phyloP scores from a whole-genome alignment of 2,113 vertebrate genomes.

The Melozone crissalis region DNA sequence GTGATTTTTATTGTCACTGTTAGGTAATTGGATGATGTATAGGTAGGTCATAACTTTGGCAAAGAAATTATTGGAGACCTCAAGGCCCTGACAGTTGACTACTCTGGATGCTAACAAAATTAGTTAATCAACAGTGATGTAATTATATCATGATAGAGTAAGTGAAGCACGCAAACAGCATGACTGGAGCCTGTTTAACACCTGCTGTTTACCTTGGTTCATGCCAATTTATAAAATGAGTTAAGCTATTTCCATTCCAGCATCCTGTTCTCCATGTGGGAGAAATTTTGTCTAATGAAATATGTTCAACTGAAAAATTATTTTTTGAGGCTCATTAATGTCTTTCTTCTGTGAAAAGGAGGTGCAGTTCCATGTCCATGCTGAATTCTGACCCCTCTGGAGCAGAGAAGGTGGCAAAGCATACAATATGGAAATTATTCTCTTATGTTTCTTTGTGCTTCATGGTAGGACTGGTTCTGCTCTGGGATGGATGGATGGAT shows the following conservation, averaged over 20 bases:
- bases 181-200: neutral
- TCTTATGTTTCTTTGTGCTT: neutral
- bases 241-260: constrained; percentile 33
- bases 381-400: neutral
- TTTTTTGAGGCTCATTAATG: neutral
- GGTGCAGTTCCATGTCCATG: neutral
- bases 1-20: neutral
- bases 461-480: neutral
- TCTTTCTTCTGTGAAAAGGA: neutral
- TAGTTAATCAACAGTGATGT: constrained; percentile 14
- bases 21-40: neutral
- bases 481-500: neutral
- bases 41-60: neutral
- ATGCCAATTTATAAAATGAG: constrained; percentile 40
- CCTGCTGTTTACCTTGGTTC: constrained; percentile 55
- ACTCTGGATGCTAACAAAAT: neutral
- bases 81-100: neutral
- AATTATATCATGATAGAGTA: constrained; percentile 40
- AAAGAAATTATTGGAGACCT: neutral
- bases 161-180: constrained; percentile 1
- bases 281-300: constrained; percentile 17
- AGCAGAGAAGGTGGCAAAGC: neutral
- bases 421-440: neutral
- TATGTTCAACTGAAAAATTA: neutral
- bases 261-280: neutral